Evolutionary conservation across 2,797 vertebrate species (phyloP).

Genomic region (Bradypodion ventrale): DNA sequence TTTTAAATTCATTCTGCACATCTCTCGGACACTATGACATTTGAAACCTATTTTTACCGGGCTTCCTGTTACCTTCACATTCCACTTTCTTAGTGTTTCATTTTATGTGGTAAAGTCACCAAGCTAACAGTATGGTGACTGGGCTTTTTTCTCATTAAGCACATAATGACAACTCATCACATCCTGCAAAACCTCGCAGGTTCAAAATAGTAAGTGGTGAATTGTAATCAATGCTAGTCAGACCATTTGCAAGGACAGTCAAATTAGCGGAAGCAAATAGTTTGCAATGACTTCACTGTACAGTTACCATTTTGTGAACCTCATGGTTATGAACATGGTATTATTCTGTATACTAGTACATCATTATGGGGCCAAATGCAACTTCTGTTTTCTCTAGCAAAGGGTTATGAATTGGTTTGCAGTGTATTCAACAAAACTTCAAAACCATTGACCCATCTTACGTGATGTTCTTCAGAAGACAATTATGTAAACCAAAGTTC

Average conservation of each 20-base stretch:
- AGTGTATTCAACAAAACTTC: not conserved
- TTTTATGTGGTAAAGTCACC: not conserved
- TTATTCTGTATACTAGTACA: not conserved
- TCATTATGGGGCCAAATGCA: not conserved
- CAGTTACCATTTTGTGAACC: not conserved
- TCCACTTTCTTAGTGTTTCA: not conserved
- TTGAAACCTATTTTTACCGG: not conserved
- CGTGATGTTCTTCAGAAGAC: not conserved
- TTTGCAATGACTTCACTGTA: not conserved
- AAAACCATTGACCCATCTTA: not conserved
- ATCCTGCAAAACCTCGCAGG: conserved; percentile 25
- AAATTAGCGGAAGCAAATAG: not conserved
- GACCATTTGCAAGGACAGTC: not conserved
- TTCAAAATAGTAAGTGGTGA: conserved; percentile 4
- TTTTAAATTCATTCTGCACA: not conserved
- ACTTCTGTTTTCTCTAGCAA: not conserved
- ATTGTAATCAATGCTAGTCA: conserved; percentile 6
- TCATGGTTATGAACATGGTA: not conserved
- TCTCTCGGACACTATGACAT: not conserved
- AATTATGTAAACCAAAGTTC: not conserved
- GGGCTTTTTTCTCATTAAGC: not conserved
- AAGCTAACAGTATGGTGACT: not conserved
- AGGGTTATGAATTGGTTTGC: not conserved
- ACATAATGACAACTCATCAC: conserved; percentile 5
- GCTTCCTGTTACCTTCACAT: not conserved